A percentile compares a stretch with the other conserved stretches of the same genome.
phyloP scores from a whole-genome alignment of 2,888 invertebrate genomes.

The Conops quadrifasciatus region DNA sequence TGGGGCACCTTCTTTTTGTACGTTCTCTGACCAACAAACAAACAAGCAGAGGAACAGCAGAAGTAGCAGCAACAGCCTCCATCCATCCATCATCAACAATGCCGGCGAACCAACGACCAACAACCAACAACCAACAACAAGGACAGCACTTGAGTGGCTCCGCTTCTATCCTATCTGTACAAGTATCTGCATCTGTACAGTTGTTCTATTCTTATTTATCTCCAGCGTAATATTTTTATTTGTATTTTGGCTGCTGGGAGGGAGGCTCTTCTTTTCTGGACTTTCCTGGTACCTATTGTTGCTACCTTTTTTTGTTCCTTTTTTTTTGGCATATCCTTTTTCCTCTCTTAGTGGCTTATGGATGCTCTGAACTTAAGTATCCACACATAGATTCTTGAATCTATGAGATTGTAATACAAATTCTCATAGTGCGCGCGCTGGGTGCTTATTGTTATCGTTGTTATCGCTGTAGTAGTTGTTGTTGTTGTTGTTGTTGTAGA shows the following conservation, averaged over 20 bases:
- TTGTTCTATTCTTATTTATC: not conserved
- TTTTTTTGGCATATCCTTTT: conserved; percentile 18
- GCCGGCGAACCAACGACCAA: too few relatives aligned
- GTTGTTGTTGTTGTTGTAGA: conserved; percentile 26
- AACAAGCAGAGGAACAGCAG: too few relatives aligned
- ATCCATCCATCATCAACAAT: too few relatives aligned
- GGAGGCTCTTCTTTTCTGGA: not conserved
- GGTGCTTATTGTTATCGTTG: not conserved
- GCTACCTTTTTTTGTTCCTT: conserved; percentile 7
- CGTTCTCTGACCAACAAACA: not conserved
- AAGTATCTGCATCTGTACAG: not conserved
- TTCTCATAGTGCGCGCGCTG: conserved; percentile 37
- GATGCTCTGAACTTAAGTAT: conserved; percentile 29
- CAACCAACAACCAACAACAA: not conserved
- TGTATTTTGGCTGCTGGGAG: not conserved
- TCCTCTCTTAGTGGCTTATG: conserved; percentile 17
- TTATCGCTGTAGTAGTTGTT: conserved; percentile 5
- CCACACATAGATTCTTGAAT: conserved; percentile 1
- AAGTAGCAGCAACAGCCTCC: too few relatives aligned
- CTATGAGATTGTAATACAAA: conserved; percentile 26
- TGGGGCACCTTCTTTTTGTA: not conserved
- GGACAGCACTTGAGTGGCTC: conserved; percentile 1
- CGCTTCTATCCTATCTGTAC: not conserved
- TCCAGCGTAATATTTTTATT: conserved; percentile 16
- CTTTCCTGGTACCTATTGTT: conserved; percentile 11